Evolutionary conservation across 2,113 vertebrate species (phyloP), one percentile per base, ranked within the genome.

Genomic region (Pterocles orientalis): DNA sequence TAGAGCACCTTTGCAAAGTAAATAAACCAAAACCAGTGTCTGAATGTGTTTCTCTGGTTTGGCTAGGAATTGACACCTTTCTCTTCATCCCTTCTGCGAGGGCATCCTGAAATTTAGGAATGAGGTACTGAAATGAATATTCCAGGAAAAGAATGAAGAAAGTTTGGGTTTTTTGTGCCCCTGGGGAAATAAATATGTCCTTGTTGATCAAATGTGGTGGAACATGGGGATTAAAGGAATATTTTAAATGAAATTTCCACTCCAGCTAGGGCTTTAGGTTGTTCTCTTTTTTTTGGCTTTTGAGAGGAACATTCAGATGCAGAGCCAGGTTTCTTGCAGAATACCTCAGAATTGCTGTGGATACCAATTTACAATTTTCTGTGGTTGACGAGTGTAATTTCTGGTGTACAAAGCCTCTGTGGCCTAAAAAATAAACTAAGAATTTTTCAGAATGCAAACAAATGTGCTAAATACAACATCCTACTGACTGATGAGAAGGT

Each of bases 381-480:
- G 83, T 92, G 94, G 57, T 88, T 75, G 86, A 95, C 92, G 87
- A 76, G 88, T 94, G 81, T 95, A 45, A 95, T 96, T 96, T 97
- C 96, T 96, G 92, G 91, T 97, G 96, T 95, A 87, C 70, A 89
- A 93, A 96, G 83, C 88, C 73, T 89, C 36, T 33, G 89, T 48
- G 92, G 65, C 80, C 91, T 87, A 50, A 77, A 87, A 86, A 76
- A n/a, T 2, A 1, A 96, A 66, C 48, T 26, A 70, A 91, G 47
- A 7, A 13, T 57, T 95, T 92, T 61, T 89, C 39, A 89, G 84
- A 94, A 85, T 3, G 16, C 81, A 34, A 92, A 60, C 45, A 81
- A 68, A 82, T 0, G 2, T 86, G 51, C 48, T 88, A 88, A 93
- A 58, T n/a, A 33, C 1, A 8, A 7, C n/a, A 45, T 36, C 48